Percentiles rank a stretch among this genome's conserved stretches.
These are phyloP conservation scores for Terebella lapidaria DNA, from an alignment of 2,888 invertebrate genomes.

Conservation along the genomic window DNA sequence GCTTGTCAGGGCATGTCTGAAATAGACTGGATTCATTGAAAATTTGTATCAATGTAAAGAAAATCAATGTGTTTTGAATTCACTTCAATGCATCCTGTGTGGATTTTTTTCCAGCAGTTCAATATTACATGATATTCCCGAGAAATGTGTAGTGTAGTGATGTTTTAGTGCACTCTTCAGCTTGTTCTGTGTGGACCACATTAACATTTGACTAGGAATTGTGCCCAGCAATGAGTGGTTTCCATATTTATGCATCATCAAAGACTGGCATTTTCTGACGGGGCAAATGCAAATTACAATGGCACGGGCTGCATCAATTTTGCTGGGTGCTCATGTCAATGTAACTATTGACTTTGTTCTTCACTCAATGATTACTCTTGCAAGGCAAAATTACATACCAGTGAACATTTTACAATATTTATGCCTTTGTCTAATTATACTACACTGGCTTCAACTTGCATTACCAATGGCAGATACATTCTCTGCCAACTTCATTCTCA, in stretches of 20 bases:
- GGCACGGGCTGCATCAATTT: not conserved
- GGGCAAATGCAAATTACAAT: not conserved
- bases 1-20: no score
- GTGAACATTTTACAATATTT: no score
- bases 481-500: no score
- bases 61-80: no score
- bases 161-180: not conserved
- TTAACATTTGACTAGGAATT: not conserved
- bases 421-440: no score
- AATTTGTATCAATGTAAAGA: no score
- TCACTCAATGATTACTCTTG: conserved; percentile 1
- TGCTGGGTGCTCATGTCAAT: conserved; percentile 4
- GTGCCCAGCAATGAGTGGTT: not conserved
- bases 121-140: not conserved
- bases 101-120: no score
- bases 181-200: not conserved
- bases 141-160: not conserved
- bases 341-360: conserved; percentile 3
- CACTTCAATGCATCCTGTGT: no score
- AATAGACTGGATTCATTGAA: no score
- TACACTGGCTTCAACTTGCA: no score
- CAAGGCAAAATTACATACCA: conserved; percentile 1
- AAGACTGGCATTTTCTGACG: not conserved
- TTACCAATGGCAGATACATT: no score
- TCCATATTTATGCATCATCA: not conserved